Evolutionary conservation across 2,888 invertebrate genomes (phyloP), one percentile per base, ranked within the genome.

Genomic region (Strigamia transsilvanica): DNA sequence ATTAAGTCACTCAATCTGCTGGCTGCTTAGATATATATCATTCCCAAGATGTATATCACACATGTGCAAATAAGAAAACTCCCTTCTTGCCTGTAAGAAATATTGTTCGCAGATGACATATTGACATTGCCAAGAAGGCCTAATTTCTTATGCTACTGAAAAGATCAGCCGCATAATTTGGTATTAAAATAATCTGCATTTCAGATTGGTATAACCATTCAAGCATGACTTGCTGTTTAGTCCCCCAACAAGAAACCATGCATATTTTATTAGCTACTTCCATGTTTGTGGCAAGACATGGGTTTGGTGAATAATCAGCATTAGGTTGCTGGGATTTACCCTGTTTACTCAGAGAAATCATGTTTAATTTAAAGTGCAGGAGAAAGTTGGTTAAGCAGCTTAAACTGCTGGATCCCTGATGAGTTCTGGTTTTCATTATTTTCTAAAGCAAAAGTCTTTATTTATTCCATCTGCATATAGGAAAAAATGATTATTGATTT

Each of bases 11-110:
- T 46, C 46, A 10, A 46, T 46, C 46, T 46, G 46, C 46, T 46
- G 46, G 46, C 6, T 46, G 46, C 46, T 46, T 46, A 46, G 46
- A 46, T 46, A 46, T 46, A 46, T 46, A 46, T 46, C 46, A 46
- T 46, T 46, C 3, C 46, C 15, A 12, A 46, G 46, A 46, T 46
- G 46, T 46, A 46, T 46, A 46, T 46, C 46, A 46, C 3, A 46
- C 46, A 46, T 46, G 46, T 46, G 46, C 46, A 46, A 46, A 46
- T 46, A 46, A 46, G 13, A 46, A 34, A 46, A 46, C 46, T 7
- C 46, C 15, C 46, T 46, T 46, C 12, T 12, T 46, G 46, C 13
- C 12, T 46, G 5, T 15, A 46, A 46, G 46, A 46, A 46, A 46
- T 46, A 46, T 46, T 46, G 12, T 12, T 46, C 2, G 6, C 46